Base-by-base conservation (phyloP, 2,797 vertebrate genomes). In the Danio aesculapii region DNA sequence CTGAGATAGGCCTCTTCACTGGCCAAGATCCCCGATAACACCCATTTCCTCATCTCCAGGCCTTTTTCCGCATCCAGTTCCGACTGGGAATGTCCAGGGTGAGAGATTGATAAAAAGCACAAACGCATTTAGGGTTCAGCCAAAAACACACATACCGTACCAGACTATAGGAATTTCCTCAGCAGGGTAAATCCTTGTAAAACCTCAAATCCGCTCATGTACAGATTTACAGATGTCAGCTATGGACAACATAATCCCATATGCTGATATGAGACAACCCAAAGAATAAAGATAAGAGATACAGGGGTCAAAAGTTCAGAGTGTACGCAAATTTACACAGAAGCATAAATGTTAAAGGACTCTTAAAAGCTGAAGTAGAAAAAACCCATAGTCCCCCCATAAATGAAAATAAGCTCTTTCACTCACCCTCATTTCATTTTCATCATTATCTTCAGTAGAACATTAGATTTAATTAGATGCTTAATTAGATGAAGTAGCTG, bases 21-120 rank as follows among this genome's bases (percentile, higher is more conserved):
- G 87, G 96, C 95, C 88, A 99, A 90, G 89, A 99, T 99, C 80
- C 97, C 98, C 77, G 98, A 99, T 52, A 99, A 90, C 84, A 99
- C 98, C 97, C 97, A 98, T 90, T 98, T 99, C 85, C 98, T 96
- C 97, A 98, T 99, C 92, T 99, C 98, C 92, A 99, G 85, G 63
- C 97, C 98, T 79, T 99, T 99, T 86, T 99, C 98, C 91, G 97
- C 87, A 90, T 99, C 97, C 87, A 96, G 94, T 78, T 99, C 98
- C 59, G 91, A 95, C 98, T 99, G 90, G 6, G 62, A 74, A 81
- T 59, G 30, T 55, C 39, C 57, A 63, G 14, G 17, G 49, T 53
- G n/a, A 63, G 49, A 76, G 70, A 57, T 13, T n/a, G 47, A 19
- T 61, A 43, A 19, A 78, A 61, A 66, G 49, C 72, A 76, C 50